A percentile compares a stretch with the other conserved stretches of the same genome.
These are phyloP conservation scores for Gymnobelideus leadbeateri DNA, from an alignment of 2,113 vertebrate genomes.

Conservation along the genomic window DNA sequence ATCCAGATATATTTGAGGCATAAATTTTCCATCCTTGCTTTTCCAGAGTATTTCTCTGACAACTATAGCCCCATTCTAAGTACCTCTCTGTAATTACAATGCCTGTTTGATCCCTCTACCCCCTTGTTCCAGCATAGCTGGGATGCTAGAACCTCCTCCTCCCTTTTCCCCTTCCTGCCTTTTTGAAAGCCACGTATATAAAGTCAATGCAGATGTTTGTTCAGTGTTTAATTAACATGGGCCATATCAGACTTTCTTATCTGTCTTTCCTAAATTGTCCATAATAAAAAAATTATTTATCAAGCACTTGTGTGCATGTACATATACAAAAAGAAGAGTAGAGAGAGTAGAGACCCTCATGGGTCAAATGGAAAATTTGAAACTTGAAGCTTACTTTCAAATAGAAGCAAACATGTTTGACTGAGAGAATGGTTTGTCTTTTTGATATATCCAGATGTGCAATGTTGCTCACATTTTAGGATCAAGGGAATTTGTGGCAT, in stretches of 20 bases:
- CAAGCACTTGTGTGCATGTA: slow-evolving; percentile 58
- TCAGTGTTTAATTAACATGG: slow-evolving; percentile 37
- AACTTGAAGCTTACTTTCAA: slow-evolving; percentile 46
- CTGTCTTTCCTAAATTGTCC: slow-evolving; percentile 49
- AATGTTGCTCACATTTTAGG: slow-evolving; percentile 83
- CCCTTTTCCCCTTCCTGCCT: background rate
- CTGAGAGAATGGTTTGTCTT: slow-evolving; percentile 77
- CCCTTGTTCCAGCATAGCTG: too few species aligned
- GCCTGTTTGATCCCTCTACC: too few species aligned
- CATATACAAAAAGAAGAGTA: slow-evolving; percentile 5
- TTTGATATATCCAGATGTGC: slow-evolving; percentile 81
- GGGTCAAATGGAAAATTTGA: slow-evolving; percentile 37
- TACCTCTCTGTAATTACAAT: too few species aligned
- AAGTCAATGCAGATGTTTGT: slow-evolving; percentile 44
- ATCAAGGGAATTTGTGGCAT: slow-evolving; percentile 82
- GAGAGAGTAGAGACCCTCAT: slow-evolving; percentile 25
- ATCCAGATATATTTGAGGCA: too few species aligned
- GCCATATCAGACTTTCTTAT: slow-evolving; percentile 27
- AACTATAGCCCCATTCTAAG: too few species aligned
- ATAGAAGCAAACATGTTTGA: slow-evolving; percentile 75
- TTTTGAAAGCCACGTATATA: background rate
- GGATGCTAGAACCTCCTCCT: too few species aligned
- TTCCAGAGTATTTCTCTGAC: too few species aligned
- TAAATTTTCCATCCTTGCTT: too few species aligned
- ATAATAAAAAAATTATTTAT: slow-evolving; percentile 38